Conservation (phyloP, 37 sponge, comb jelly and placozoan genomes). For the Bolinopsis microptera region DNA sequence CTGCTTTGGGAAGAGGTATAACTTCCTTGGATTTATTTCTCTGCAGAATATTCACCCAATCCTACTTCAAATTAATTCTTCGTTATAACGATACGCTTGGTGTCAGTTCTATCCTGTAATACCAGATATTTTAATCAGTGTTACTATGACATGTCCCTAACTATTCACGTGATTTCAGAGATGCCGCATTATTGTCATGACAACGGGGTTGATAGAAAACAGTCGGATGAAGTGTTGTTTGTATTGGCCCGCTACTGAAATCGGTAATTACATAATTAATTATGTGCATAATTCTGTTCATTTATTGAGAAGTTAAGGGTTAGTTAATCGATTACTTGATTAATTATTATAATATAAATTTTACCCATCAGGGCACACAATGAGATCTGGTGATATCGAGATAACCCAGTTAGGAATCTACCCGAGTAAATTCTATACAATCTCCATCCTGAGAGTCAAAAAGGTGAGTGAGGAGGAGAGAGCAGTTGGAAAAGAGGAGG, state of each 20-base stretch:
- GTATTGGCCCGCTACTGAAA: conserved; percentile 73
- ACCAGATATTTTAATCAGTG: too few relatives aligned
- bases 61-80: too few relatives aligned
- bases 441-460: not conserved
- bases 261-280: not conserved
- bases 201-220: conserved; percentile 72
- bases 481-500: not conserved
- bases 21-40: not conserved
- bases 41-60: too few relatives aligned
- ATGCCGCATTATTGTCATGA: conserved; percentile 74
- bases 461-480: not conserved
- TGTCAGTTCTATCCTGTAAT: too few relatives aligned
- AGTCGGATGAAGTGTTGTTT: conserved; percentile 70
- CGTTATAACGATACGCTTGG: too few relatives aligned
- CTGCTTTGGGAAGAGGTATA: conserved; percentile 76
- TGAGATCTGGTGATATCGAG: not conserved
- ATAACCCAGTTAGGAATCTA: not conserved
- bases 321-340: too few relatives aligned
- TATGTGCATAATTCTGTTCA: not conserved
- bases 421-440: conserved; percentile 7
- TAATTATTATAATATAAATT: too few relatives aligned
- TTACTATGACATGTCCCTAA: too few relatives aligned
- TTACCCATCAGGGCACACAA: not conserved
- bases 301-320: too few relatives aligned
- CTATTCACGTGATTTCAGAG: conserved; percentile 60